A percentile compares a stretch with the other conserved stretches of the same genome.
Evolutionary conservation across 2,797 vertebrate species (phyloP).

Genomic region (Poecilia velifera): DNA sequence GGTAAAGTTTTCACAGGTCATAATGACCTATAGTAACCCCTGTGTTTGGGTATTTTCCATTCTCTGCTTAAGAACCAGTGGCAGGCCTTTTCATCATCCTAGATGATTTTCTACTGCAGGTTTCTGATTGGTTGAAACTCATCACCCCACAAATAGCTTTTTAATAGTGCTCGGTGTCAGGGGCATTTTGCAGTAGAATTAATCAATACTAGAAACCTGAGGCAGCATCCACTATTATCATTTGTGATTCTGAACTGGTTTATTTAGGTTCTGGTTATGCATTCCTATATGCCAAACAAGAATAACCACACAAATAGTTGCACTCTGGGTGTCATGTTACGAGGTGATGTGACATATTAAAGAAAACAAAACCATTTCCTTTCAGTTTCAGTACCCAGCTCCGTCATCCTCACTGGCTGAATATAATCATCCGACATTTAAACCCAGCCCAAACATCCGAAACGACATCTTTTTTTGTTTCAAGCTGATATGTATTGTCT

Average conservation of each 20-base stretch:
- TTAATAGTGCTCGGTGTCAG: neutral
- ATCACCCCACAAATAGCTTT: neutral
- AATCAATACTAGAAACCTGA: neutral
- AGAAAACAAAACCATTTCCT: neutral
- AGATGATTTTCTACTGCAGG: neutral
- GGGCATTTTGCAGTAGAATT: neutral
- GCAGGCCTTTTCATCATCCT: neutral
- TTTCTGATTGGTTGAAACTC: neutral
- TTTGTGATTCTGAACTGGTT: neutral
- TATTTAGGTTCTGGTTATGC: neutral
- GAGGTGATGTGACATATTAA: neutral
- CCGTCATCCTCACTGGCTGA: neutral
- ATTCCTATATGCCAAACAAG: neutral
- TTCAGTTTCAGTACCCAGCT: neutral
- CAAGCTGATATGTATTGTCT: neutral
- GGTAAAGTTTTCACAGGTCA: neutral
- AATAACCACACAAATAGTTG: neutral
- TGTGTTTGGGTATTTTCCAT: neutral
- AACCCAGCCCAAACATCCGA: neutral
- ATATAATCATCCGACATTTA: neutral
- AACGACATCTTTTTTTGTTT: neutral
- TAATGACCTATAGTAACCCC: neutral
- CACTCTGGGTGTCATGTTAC: neutral
- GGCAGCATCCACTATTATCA: neutral
- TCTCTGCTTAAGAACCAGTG: neutral